Evolutionary conservation across 30 jellyfish, hydroid and myxozoan species (phyloP), one percentile per base, ranked within the genome.

Genomic region (Hydra vulgaris): DNA sequence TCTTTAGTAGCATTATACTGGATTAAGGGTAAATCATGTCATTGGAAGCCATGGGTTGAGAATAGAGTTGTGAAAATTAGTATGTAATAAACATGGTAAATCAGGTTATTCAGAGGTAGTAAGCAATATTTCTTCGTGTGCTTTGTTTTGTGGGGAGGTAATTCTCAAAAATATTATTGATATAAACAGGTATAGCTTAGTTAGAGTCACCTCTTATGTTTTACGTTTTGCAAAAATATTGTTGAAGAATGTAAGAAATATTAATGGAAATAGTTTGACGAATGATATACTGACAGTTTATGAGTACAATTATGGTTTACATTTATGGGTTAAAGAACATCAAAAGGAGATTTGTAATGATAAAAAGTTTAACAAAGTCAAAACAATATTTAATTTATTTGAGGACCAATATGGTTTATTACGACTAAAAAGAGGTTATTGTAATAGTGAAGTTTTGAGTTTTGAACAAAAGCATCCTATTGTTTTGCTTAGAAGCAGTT

Each of bases 1-100:
- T 83, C 94, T 16, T 53, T 73, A 74, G 89, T 89, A 26, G 70
- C 90, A 0, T 53, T 83, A 22, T 83, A 86, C 79, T 88, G 94
- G 96, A 79, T 88, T 17, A 83, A 73, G 25, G 84, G 84, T 27
- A 71, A 77, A 67, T 81, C 61, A 74, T 82, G 26, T 21, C 15
- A 15, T 7, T 77, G 84, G 84, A 77, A 53, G 21, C 83, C 81
- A 19, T 73, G 54, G 66, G 81, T 73, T 15, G 81, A 73, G 18
- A 73, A 73, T 73, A 25, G 81, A 0, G 74, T 23, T 8, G 81
- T 15, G 52, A 26, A 23, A 19, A 19, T 68, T 7, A 23, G 27
- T 3, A 40, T 40, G 61, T 12, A 40, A 12, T 40, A 40, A 40
- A 40, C 61, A 40, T 40, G 61, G 61, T 40, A 40, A 40, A 40